Percentiles rank a stretch among this genome's conserved stretches.
These are phyloP conservation scores for Scleropages formosus DNA, from an alignment of 2,797 vertebrate species.

Conservation along the genomic window DNA sequence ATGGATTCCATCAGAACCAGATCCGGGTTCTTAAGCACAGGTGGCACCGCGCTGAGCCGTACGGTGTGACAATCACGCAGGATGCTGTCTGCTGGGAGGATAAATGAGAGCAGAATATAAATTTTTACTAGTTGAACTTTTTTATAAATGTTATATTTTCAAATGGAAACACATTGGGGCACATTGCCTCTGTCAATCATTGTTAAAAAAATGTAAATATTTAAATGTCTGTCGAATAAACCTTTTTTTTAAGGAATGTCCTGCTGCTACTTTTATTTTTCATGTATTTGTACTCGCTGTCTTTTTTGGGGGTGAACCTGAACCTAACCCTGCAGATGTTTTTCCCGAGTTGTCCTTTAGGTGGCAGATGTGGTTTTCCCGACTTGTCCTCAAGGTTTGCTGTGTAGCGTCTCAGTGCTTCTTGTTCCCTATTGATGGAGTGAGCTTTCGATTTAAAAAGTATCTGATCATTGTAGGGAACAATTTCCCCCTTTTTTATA, in stretches of 20 bases:
- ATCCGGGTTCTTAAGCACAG: neutral
- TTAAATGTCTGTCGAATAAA: conserved; percentile 29
- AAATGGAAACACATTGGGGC: neutral
- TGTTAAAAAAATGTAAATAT: conserved; percentile 28
- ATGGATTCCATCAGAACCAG: neutral
- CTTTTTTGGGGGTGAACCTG: too few species aligned
- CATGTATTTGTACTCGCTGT: too few species aligned
- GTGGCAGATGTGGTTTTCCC: too few species aligned
- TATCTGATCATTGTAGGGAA: too few species aligned
- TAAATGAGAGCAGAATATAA: neutral
- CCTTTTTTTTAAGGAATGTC: conserved; percentile 25
- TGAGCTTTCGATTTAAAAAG: too few species aligned
- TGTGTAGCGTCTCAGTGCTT: too few species aligned
- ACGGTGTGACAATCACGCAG: neutral
- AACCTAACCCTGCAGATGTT: too few species aligned
- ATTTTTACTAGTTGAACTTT: neutral
- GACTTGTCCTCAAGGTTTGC: too few species aligned
- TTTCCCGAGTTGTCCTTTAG: too few species aligned
- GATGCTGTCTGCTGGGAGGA: neutral
- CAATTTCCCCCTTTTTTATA: too few species aligned
- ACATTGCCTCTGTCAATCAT: conserved; percentile 19
- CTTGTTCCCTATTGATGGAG: too few species aligned
- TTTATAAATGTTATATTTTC: conserved; percentile 20
- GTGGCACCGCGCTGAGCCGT: neutral
- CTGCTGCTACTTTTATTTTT: too few species aligned